These are phyloP conservation scores for Lysiphlebus fabarum DNA, from an alignment of 1,140 invertebrate species.

Conservation along the genomic window DNA sequence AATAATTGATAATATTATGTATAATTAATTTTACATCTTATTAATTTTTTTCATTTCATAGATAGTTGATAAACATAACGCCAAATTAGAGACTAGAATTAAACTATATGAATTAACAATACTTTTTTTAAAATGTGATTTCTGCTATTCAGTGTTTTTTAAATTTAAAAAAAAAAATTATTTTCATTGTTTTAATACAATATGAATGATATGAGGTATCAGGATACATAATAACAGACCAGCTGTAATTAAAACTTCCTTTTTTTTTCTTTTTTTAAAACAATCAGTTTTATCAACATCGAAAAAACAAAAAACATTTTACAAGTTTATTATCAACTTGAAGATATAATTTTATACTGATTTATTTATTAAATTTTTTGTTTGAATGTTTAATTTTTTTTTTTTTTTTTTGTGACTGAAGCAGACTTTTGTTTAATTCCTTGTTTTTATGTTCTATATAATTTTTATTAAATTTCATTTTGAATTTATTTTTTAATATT, in stretches of 20 bases:
- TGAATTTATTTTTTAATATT: neutral
- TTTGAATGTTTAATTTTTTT: neutral
- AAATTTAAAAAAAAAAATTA: neutral
- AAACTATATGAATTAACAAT: slow-evolving; percentile 26
- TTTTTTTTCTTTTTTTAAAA: too few species aligned
- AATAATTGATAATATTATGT: slow-evolving; percentile 29
- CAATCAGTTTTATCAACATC: too few species aligned
- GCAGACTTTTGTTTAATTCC: slow-evolving; percentile 2
- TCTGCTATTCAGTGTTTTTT: slow-evolving; percentile 3
- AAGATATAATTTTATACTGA: too few species aligned
- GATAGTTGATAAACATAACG: slow-evolving; percentile 27
- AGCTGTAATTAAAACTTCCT: neutral
- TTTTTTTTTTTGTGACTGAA: neutral
- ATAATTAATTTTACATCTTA: slow-evolving; percentile 12
- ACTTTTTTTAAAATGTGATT: slow-evolving; percentile 15
- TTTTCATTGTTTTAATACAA: neutral
- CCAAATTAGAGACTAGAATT: slow-evolving; percentile 29
- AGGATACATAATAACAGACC: neutral
- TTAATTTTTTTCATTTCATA: slow-evolving; percentile 18
- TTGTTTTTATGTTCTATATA: neutral
- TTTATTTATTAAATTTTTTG: neutral
- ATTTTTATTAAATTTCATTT: neutral
- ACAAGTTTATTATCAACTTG: too few species aligned
- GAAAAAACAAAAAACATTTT: too few species aligned
- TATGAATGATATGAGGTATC: slow-evolving; percentile 1